A percentile compares a stretch with the other conserved stretches of the same genome.
Conservation (phyloP, 2,797 vertebrate species). For the Hydrophis major region DNA sequence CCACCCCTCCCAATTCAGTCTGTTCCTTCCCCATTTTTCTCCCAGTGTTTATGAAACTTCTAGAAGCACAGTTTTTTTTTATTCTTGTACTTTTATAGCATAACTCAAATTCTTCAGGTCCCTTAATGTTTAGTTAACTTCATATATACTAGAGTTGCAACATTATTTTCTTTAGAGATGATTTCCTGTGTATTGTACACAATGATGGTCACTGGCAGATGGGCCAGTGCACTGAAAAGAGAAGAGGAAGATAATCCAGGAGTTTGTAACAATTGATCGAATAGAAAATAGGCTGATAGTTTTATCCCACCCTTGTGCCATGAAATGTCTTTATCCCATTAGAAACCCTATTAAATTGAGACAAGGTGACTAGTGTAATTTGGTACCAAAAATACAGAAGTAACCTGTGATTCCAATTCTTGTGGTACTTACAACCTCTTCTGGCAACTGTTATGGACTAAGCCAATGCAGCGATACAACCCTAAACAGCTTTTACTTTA, state of each 20-base stretch:
- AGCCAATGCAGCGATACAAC: no score
- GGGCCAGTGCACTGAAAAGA: not conserved
- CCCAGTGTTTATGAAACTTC: not conserved
- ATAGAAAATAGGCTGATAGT: not conserved
- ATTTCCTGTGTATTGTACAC: not conserved
- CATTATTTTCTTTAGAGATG: not conserved
- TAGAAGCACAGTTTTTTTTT: not conserved
- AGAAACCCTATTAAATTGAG: not conserved
- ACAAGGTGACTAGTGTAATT: not conserved
- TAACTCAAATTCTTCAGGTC: not conserved
- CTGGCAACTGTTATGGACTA: not conserved
- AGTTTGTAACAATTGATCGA: not conserved
- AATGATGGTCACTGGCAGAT: not conserved
- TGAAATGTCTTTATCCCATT: not conserved
- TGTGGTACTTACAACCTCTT: not conserved
- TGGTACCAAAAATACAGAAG: not conserved
- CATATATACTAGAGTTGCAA: not conserved
- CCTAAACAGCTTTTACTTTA: no score
- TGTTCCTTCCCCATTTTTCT: not conserved
- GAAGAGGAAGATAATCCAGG: not conserved
- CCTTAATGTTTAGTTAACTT: not conserved
- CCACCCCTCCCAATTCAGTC: not conserved
- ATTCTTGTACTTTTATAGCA: not conserved
- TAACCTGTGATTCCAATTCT: not conserved
- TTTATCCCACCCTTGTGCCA: not conserved